A percentile compares a stretch with the other conserved stretches of the same genome.
phyloP scores from a whole-genome alignment of 2,797 vertebrate species.

The Clarias laeviceps region DNA sequence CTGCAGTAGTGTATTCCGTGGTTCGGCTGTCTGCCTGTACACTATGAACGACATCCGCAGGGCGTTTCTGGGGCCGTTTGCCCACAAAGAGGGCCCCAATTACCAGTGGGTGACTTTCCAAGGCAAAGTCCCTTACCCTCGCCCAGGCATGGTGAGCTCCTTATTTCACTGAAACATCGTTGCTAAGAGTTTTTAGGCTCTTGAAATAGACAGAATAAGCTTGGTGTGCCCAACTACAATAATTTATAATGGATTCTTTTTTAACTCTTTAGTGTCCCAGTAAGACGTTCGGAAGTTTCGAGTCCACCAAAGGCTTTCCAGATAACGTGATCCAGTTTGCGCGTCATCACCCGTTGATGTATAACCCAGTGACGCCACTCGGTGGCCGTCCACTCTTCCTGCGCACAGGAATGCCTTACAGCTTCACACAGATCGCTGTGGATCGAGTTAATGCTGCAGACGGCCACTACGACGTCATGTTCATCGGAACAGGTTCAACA shows the following conservation, averaged over 20 bases:
- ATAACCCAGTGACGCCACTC: conserved; percentile 86
- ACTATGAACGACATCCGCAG: conserved; percentile 96
- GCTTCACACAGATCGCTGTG: conserved; percentile 87
- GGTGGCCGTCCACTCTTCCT: conserved; percentile 86
- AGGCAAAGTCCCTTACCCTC: conserved; percentile 95
- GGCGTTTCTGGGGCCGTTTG: conserved; percentile 96
- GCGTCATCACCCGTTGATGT: conserved; percentile 95
- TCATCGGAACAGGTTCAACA: conserved; percentile 90
- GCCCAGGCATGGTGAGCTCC: conserved; percentile 90
- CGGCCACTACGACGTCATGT: conserved; percentile 82
- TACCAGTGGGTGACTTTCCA: conserved; percentile 98
- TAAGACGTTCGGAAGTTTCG: conserved; percentile 95
- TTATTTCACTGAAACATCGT: neutral
- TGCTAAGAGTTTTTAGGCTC: neutral
- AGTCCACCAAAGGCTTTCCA: conserved; percentile 96
- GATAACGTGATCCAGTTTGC: conserved; percentile 97
- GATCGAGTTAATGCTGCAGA: conserved; percentile 84
- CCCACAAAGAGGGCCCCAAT: conserved; percentile 96
- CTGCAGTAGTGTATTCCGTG: conserved; percentile 89
- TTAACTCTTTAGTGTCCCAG: conserved; percentile 85
- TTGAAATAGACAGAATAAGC: neutral
- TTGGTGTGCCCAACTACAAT: neutral
- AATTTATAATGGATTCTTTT: neutral
- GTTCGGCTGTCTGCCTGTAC: conserved; percentile 93
- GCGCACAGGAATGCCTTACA: conserved; percentile 84